Evolutionary conservation across 2,113 vertebrate species (phyloP).

Genomic region (Typhlomys cinereus): DNA sequence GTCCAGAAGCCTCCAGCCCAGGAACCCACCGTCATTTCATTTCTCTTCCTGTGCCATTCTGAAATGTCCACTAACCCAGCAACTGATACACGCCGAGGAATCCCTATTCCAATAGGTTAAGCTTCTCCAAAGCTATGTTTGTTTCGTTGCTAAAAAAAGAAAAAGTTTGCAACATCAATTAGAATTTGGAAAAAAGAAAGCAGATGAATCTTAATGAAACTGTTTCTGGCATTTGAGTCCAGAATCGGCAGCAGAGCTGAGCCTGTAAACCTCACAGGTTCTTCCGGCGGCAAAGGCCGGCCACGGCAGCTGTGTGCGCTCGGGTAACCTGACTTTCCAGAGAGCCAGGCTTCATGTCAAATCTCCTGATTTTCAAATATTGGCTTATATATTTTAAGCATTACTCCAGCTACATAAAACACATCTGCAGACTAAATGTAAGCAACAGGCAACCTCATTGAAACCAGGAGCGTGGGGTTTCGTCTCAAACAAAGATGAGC

Average conservation of each 20-base stretch:
- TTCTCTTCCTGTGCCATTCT: not conserved
- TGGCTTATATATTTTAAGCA: not conserved
- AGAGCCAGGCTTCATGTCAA: not conserved
- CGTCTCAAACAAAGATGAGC: not conserved
- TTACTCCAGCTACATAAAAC: not conserved
- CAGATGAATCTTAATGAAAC: not conserved
- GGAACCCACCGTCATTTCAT: not conserved
- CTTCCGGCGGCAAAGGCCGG: not conserved
- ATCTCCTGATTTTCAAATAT: not conserved
- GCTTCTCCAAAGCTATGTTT: not conserved
- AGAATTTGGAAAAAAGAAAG: not conserved
- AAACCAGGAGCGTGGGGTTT: not conserved
- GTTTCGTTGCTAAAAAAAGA: not conserved
- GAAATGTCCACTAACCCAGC: not conserved
- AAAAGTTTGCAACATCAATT: not conserved
- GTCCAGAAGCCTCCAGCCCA: slow-evolving; percentile 57
- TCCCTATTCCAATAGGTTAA: not conserved
- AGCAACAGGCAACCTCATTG: not conserved
- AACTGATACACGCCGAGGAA: not conserved
- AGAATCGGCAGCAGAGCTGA: not conserved
- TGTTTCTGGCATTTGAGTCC: not conserved
- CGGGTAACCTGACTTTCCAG: not conserved
- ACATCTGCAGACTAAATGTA: not conserved
- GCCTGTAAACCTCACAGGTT: not conserved
- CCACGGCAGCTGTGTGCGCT: not conserved